Evolutionary conservation across 35 echinoderm and acorn worm species (phyloP), one percentile per base, ranked within the genome.

Genomic region (Heliocidaris erythrogramma): DNA sequence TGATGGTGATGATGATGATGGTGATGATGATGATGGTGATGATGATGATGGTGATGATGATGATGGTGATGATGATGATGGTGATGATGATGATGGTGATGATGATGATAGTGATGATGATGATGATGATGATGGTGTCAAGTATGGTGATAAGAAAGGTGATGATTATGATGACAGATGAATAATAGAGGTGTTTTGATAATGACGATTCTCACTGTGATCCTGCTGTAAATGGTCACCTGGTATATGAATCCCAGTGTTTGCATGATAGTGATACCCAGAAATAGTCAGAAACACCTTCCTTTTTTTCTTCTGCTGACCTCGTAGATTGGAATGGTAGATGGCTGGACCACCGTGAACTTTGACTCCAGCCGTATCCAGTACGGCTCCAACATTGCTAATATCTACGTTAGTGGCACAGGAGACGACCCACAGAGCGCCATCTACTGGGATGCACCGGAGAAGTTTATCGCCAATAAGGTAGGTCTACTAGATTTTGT

Each of bases 401-500:
- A 92, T 47, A 93, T 96, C 49, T 95, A 95, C 52, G 93, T 97
- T 0, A 85, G 94, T 35, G 98, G 98, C 10, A 94, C 93, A 29
- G 97, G 98, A 5, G 71, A 94, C 27, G 96, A 97, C 88, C 96
- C 98, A 13, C 84, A 94, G 47, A 27, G 85, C 16, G 94, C 98
- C 24, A 97, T 99, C 95, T 99, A 97, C 47, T 99, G 98, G 98
- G 49, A 95, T 31, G 96, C 96, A 31, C 95, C 95, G 21, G 47
- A 50, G 7, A 96, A 94, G 24, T 99, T 94, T 48, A 84, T 96
- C 18, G 98, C 96, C 5, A 93, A 90, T 65, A 97, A 97, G 95
- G 97, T 97, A 94, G 27, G 65, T 27, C 18, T 4, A 18, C 65
- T 7, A n/a, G 65, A 78, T 2, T 42, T 42, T 42, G 35, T 42